Evolutionary conservation across 2,113 vertebrate species (phyloP), one percentile per base, ranked within the genome.

Genomic region (Salvator merianae): DNA sequence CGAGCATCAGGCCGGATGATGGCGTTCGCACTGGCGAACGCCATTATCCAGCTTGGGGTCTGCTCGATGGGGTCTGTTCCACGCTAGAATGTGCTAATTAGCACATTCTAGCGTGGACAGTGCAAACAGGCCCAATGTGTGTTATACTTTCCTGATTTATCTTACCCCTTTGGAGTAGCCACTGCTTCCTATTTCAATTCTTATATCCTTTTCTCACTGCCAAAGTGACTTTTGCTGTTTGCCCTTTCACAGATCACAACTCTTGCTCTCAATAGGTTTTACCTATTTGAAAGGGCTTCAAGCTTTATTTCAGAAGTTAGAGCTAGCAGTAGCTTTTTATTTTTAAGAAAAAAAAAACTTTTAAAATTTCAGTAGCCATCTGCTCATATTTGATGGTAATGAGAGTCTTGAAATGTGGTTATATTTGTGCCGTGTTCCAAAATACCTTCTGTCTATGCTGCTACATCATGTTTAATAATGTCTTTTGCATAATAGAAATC

Each of bases 351-450:
- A 20, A 53, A 53, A 53, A 26, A n/a, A 53, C 30, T 13, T 18
- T 62, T 72, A 20, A 38, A 73, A 73, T 62, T 62, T 72, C 53
- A 22, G 34, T 73, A 73, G 85, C 92, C 92, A 94, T 94, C 91
- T 94, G 94, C 32, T 89, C 91, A 88, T 81, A 87, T 82, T 72
- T 89, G 88, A 91, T 90, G 91, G 92, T 92, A 94, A 94, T 90
- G 87, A 92, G 70, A 87, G 69, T 74, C 88, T 91, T 89, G 89
- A 94, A 93, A 92, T 83, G 90, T 28, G 62, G 82, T 43, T 87
- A 82, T 90, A 91, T 93, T 93, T 92, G 75, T 89, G 86, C 76
- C 74, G 32, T 77, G 88, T 74, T 92, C 82, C 36, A 91, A 92
- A 93, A 89, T 88, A 87, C 88, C 81, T 93, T 92, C 84, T 91